Evolutionary conservation across 37 sponge, comb jelly and placozoan genomes (phyloP), one percentile per base, ranked within the genome.

Genomic region (Trichoplax adhaerens): DNA sequence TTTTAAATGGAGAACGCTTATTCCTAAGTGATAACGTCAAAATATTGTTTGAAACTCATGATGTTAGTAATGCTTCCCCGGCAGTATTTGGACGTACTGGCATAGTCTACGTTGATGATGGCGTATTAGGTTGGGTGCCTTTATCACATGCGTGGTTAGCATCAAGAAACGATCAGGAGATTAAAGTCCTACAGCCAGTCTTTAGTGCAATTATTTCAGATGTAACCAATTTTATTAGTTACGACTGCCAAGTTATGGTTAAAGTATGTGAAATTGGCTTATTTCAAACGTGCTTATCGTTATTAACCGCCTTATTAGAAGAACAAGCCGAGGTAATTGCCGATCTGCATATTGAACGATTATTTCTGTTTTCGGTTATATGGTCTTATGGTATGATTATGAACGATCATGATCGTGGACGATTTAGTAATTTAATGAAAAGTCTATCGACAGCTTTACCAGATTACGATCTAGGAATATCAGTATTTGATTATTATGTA

Each of bases 401-500:
- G 62, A 52, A 64, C 1, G 84, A 66, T 1, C 60, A 62, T 56
- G 85, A 87, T 5, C 78, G 76, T 70, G 29, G 52, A 46, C 62
- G 67, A 47, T 88, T 88, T 68, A 84, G 86, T 46, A 71, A 78
- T 48, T 71, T 88, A 47, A 71, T 91, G 64, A 91, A 84, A 69
- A 69, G 77, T 5, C 88, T 87, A 53, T 85, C 88, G 57, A 83
- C 5, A 58, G 75, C 86, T 54, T 72, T 92, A 1, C 93, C 93
- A 1, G 93, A 91, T 84, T 85, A 88, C 62, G 90, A 92, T 78
- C 64, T 86, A 54, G 81, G 77, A 1, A 79, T 58, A 57, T 77
- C 85, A 10, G 93, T 92, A 70, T 92, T 84, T 80, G 88, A 92
- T 70, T 92, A 87, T 77, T 88, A 88, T 69, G 93, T 92, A 10